A percentile compares a stretch with the other conserved stretches of the same genome.
These are phyloP conservation scores for Arion vulgaris DNA, from an alignment of 1,140 invertebrate genomes.

Conservation along the genomic window DNA sequence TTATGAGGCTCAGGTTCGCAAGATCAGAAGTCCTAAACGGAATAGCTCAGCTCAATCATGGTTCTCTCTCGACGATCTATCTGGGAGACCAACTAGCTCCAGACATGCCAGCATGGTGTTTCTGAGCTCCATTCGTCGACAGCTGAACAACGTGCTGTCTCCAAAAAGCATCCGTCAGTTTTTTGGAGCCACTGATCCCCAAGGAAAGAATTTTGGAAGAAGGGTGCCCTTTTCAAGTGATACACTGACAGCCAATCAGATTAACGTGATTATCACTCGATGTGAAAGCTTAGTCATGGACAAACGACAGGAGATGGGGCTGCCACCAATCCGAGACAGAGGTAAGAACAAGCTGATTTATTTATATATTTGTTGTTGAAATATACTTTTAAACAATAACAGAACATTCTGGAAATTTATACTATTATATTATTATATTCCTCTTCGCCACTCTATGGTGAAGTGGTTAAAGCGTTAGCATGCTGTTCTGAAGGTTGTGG, in stretches of 20 bases:
- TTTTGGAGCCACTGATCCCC: not conserved
- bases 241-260: slow-evolving; percentile 18
- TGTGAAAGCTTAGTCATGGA: slow-evolving; percentile 35
- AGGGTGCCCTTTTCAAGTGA: not conserved
- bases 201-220: not conserved
- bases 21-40: not conserved
- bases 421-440: too few relatives aligned
- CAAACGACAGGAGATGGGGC: not conserved
- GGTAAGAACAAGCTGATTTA: not conserved
- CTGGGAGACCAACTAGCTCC: not conserved
- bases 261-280: slow-evolving; percentile 38
- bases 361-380: too few relatives aligned
- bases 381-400: too few relatives aligned
- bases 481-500: too few relatives aligned
- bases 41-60: slow-evolving; percentile 18
- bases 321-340: slow-evolving; percentile 28
- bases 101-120: slow-evolving; percentile 6
- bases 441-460: too few relatives aligned
- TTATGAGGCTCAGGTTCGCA: not conserved
- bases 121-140: not conserved
- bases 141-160: slow-evolving; percentile 20
- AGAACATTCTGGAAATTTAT: too few relatives aligned
- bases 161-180: slow-evolving; percentile 18
- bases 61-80: slow-evolving; percentile 35
- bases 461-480: too few relatives aligned